Evolutionary conservation across 2,113 vertebrate genomes (phyloP), one percentile per base, ranked within the genome.

Genomic region (Clarias batrachus): DNA sequence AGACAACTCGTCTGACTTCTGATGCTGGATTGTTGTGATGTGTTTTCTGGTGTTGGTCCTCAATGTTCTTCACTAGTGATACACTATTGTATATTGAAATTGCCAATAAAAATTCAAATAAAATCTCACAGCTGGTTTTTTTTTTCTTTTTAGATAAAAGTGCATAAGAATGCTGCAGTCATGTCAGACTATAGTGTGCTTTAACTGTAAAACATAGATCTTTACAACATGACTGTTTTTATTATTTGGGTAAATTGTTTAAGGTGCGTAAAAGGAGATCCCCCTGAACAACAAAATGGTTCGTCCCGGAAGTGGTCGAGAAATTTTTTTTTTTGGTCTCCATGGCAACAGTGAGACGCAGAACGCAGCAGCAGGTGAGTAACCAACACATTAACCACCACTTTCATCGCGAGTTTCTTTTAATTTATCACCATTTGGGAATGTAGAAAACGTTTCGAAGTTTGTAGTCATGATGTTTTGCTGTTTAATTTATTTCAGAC

Each of bases 1-100:
- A 65, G 54, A n/a, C 27, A 27, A 79, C 48, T 63, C 62, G 33
- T 74, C 11, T 7, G 48, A 48, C 57, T 85, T 81, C 73, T 88
- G 66, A 89, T 90, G 85, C 88, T 91, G 85, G 87, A 87, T 81
- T 90, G 13, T 74, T 85, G 78, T 87, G 41, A 89, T 90, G 86
- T 65, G 70, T 87, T 82, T 77, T 63, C 37, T 86, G 66, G 7
- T 89, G 71, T 89, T 85, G 85, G 57, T 91, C 33, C 60, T 84
- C 66, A 82, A 87, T 91, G 90, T 88, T 86, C 73, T 83, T 84
- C 8, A 81, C 33, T 70, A 78, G 77, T 87, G n/a, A 74, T 73
- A 25, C 77, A 80, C 73, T 71, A 48, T 62, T 48, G 23, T 62
- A 23, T 80, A 87, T 63, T 84, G 74, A 87, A 86, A 60, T 78